Evolutionary conservation across 2,888 invertebrate species (phyloP).

Genomic region (Drosophila hamatofila): DNA sequence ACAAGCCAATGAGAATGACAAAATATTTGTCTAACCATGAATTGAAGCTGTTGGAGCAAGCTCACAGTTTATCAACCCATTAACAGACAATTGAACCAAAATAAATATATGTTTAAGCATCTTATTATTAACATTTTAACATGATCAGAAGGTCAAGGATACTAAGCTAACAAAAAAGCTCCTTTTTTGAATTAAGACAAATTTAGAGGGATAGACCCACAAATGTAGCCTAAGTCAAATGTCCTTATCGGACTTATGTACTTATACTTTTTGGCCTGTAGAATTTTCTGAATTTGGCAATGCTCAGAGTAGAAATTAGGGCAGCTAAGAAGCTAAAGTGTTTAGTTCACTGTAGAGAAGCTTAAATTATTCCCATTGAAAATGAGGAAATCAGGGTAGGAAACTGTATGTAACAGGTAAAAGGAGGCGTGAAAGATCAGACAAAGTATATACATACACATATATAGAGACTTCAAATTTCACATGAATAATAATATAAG

Average conservation of each 20-base stretch:
- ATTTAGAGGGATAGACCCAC: fast-evolving
- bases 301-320: not conserved
- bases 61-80: not conserved
- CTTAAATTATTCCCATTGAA: too few species aligned
- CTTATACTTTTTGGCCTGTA: not conserved
- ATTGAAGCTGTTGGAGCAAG: not conserved
- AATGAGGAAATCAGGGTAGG: too few species aligned
- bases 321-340: not conserved
- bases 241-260: not conserved
- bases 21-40: constrained; percentile 50
- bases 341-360: too few species aligned
- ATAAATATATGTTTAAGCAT: not conserved
- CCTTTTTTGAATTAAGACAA: not conserved
- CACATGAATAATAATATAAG: too few species aligned
- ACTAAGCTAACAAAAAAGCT: not conserved
- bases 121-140: not conserved
- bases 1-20: constrained; percentile 52
- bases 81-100: not conserved
- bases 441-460: too few species aligned
- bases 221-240: not conserved
- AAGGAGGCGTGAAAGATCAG: too few species aligned
- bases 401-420: too few species aligned
- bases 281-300: not conserved
- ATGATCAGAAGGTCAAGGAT: not conserved
- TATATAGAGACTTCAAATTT: too few species aligned